Evolutionary conservation across 2,888 invertebrate genomes (phyloP), one percentile per base, ranked within the genome.

Genomic region (Agrotis ipsilon): DNA sequence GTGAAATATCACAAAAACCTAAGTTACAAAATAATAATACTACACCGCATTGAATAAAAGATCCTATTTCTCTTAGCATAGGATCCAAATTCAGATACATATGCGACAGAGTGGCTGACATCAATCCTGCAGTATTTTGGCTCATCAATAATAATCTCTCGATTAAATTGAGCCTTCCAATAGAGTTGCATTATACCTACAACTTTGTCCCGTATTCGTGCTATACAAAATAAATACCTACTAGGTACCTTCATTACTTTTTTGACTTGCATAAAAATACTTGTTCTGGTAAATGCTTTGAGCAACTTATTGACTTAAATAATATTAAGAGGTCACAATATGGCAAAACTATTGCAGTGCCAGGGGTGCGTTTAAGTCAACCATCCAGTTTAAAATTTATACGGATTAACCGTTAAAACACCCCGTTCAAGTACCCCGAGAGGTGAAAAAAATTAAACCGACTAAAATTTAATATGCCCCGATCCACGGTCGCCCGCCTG

Each of bases 211-310:
- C 16, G 2, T 4, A 45, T 3, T 45, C 18, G 2, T 21, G 1
- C 21, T 61, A n/a, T 21, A 16, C 21, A 9, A 39, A 39, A 39
- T 4, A n/a, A 39, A 59, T 39, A 24, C 1, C 21, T 39, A 18
- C 58, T 62, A 32, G 32, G 32, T 32, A 18, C 39, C 21, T 14
- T 2, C 14, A 18, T n/a, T 55, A 6, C 13, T 27, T n/a, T n/a
- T 11, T 5, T 27, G 2, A 2, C n/a, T 13, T 45, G 45, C 13
- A 24, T 55, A 32, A n/a, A 16, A 43, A 43, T 64, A 45, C 0
- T 19, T 32, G 16, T 45, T 16, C 65, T 27, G n/a, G 2, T 66
- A 24, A 43, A 43, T 24, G 39, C 19, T 67, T 65, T 32, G 18
- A 51, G 21, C 9, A 18, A 21, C 7, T 19, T 13, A 14, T 3